Evolutionary conservation across 2,888 invertebrate species (phyloP), one percentile per base, ranked within the genome.

Genomic region (Phlogophora meticulosa): DNA sequence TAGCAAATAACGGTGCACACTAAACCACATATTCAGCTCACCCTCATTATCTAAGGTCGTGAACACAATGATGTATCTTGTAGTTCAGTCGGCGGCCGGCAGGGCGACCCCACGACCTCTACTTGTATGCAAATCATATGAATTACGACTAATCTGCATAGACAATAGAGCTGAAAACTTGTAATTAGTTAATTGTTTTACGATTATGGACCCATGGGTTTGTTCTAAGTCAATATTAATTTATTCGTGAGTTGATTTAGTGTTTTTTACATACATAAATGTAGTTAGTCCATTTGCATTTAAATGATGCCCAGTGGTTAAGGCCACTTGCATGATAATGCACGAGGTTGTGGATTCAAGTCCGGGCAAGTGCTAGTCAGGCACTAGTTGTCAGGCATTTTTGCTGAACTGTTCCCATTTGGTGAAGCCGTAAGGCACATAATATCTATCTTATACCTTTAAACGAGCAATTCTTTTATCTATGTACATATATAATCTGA

Each of bases 101-200:
- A 66, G 62, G 69, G 20, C 36, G 67, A 77, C 62, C 55, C 51
- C 36, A 20, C 46, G 81, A 83, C 82, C 85, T 76, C 72, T 38
- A 52, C 75, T 76, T 78, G 74, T 82, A 85, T 83, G 84, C 84
- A 80, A 86, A 85, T 81, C 28, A 64, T 52, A 80, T 64, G 56
- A 68, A 72, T 81, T 75, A 69, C 60, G 52, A 20, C 53, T 76
- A 76, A 77, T 78, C 78, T 78, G 70, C 71, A 69, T 55, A 61
- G 67, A 81, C 75, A 82, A 76, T 62, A 51, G 52, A 32, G n/a
- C 52, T 46, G 51, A 58, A 60, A 71, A 49, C 60, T n/a, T 52
- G 48, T 42, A 43, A 66, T 71, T 73, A 64, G 63, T 49, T 49
- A 68, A 68, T 68, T 61, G 49, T 61, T 73, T 51, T 60, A 28